phyloP scores from a whole-genome alignment of 2,888 invertebrate genomes.

The Diaperis boleti region DNA sequence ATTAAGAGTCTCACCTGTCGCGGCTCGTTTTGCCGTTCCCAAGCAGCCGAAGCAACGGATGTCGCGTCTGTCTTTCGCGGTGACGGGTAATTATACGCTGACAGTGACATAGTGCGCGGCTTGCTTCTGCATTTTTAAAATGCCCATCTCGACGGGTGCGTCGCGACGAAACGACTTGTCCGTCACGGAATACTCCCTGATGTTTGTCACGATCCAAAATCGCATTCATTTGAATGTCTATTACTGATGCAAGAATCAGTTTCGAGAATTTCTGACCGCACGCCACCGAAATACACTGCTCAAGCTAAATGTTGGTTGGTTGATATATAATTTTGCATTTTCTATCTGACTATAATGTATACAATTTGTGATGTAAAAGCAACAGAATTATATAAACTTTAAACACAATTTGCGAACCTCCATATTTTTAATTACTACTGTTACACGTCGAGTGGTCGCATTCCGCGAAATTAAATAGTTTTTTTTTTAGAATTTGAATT shows the following conservation, averaged over 20 bases:
- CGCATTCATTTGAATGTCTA: constrained; percentile 20
- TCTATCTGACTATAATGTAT: too few species aligned
- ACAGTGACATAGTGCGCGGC: constrained; percentile 66
- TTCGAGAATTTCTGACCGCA: not conserved
- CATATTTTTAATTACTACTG: too few species aligned
- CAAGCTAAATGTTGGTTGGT: too few species aligned
- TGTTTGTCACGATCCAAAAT: constrained; percentile 28
- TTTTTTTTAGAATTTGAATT: too few species aligned
- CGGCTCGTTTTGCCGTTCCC: constrained; percentile 63
- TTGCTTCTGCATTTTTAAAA: constrained; percentile 64
- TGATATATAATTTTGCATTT: too few species aligned
- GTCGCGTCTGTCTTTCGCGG: constrained; percentile 64
- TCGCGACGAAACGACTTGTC: constrained; percentile 44
- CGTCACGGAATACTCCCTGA: constrained; percentile 30
- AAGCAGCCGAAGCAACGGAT: constrained; percentile 62
- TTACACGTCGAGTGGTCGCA: too few species aligned
- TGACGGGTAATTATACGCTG: constrained; percentile 66
- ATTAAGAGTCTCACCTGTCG: constrained; percentile 66
- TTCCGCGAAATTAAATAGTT: too few species aligned
- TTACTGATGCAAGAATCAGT: not conserved
- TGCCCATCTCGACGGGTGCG: constrained; percentile 49
- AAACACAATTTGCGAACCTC: too few species aligned
- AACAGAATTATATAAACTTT: too few species aligned
- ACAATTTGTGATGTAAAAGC: too few species aligned
- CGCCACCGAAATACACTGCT: not conserved